These are phyloP conservation scores for Oxycera nigricornis DNA, from an alignment of 2,888 invertebrate genomes.

Conservation along the genomic window DNA sequence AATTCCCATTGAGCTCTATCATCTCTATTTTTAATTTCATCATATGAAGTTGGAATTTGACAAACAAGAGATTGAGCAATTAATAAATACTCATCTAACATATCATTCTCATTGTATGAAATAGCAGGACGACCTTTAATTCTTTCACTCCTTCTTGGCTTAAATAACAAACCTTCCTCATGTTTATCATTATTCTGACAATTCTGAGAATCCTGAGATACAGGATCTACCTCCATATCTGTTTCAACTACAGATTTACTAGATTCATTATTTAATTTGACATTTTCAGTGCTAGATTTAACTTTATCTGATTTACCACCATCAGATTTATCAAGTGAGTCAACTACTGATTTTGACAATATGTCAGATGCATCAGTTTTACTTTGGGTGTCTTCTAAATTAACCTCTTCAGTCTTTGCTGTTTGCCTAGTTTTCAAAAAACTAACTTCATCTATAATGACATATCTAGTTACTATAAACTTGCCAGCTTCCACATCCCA, in stretches of 20 bases:
- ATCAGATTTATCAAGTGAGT: slow-evolving; percentile 24
- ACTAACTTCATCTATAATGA: slow-evolving; percentile 54
- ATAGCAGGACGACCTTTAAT: slow-evolving; percentile 29
- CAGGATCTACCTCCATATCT: background rate
- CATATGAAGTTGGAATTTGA: slow-evolving; percentile 36
- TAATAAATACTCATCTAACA: slow-evolving; percentile 41
- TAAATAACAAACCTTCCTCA: background rate
- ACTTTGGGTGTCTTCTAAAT: background rate
- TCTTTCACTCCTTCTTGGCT: slow-evolving; percentile 32
- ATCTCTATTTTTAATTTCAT: slow-evolving; percentile 40
- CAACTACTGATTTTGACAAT: slow-evolving; percentile 6
- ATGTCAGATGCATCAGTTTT: slow-evolving; percentile 31
- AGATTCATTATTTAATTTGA: slow-evolving; percentile 1
- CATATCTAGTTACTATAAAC: slow-evolving; percentile 54
- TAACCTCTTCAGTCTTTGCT: background rate
- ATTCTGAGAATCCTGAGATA: background rate
- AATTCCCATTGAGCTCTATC: slow-evolving; percentile 24
- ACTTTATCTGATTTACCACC: slow-evolving; percentile 10
- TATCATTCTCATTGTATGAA: background rate
- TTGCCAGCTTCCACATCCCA: slow-evolving; percentile 52
- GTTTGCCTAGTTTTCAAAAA: slow-evolving; percentile 49
- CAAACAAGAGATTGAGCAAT: slow-evolving; percentile 41
- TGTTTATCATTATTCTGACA: slow-evolving; percentile 22
- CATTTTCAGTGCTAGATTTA: background rate
- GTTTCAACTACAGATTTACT: slow-evolving; percentile 9